phyloP scores from a whole-genome alignment of 1,140 invertebrate genomes.

The Ganaspis sp. region DNA sequence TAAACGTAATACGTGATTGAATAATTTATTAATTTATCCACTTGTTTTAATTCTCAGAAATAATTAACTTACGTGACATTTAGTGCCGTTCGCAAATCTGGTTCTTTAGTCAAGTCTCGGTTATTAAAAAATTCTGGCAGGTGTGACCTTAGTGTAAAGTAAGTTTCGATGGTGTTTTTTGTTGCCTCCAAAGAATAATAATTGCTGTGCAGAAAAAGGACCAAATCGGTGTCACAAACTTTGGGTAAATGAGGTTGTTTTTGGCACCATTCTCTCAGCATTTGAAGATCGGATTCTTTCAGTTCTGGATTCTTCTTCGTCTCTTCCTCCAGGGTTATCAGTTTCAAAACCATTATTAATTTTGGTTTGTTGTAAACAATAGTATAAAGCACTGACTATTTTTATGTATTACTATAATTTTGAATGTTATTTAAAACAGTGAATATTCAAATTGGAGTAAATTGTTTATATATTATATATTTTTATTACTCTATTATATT shows the following conservation, averaged over 20 bases:
- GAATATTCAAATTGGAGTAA: no score
- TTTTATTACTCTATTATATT: no score
- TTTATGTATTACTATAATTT: no score
- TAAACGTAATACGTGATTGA: no score
- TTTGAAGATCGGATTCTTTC: conserved; percentile 77
- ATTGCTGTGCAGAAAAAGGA: conserved; percentile 81
- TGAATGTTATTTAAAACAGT: no score
- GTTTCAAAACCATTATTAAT: conserved; percentile 16
- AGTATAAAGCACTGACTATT: no score
- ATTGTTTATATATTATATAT: no score
- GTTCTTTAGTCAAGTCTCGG: conserved; percentile 74
- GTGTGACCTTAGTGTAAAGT: conserved; percentile 80
- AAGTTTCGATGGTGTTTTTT: conserved; percentile 81
- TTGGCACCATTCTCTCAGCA: conserved; percentile 79
- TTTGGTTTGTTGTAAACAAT: no score
- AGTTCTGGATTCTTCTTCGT: conserved; percentile 78
- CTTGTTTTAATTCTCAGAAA: no score
- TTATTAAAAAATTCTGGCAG: conserved; percentile 79
- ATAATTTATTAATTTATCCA: no score
- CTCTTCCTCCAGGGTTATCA: conserved; percentile 74
- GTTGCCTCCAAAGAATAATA: conserved; percentile 79
- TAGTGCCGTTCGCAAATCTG: conserved; percentile 64
- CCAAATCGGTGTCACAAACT: conserved; percentile 77
- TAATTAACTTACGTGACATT: conserved; percentile 74
- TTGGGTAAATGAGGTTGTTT: conserved; percentile 81